These are phyloP conservation scores for Bergia sp. DNA, from an alignment of 92 coral and sea anemone genomes.

Conservation along the genomic window DNA sequence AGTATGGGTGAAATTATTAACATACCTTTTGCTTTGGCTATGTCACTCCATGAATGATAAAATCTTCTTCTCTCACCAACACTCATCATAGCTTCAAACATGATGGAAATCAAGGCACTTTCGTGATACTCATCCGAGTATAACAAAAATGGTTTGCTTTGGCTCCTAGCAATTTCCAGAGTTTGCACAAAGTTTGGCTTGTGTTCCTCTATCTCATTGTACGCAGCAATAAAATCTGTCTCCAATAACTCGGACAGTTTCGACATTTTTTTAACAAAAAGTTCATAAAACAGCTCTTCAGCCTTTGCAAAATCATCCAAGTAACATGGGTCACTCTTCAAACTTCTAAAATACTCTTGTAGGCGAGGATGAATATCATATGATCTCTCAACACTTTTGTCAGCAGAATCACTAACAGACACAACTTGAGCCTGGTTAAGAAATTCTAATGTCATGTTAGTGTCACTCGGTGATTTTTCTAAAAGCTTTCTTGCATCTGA, in stretches of 20 bases:
- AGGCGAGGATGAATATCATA: slow-evolving; percentile 77
- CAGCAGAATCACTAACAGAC: slow-evolving; percentile 33
- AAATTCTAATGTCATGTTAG: slow-evolving; percentile 58
- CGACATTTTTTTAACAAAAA: slow-evolving; percentile 57
- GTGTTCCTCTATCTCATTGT: slow-evolving; percentile 40
- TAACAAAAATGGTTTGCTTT: slow-evolving; percentile 51
- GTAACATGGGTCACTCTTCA: slow-evolving; percentile 32
- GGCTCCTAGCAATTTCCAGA: slow-evolving; percentile 58
- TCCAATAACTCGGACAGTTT: slow-evolving; percentile 55
- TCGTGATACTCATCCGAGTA: slow-evolving; percentile 59
- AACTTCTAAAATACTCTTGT: slow-evolving; percentile 54
- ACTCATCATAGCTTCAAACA: slow-evolving; percentile 66
- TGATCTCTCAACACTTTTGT: slow-evolving; percentile 44
- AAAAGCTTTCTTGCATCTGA: slow-evolving; percentile 62
- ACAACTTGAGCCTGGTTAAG: slow-evolving; percentile 48
- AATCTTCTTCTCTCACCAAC: slow-evolving; percentile 46
- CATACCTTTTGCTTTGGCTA: slow-evolving; percentile 45
- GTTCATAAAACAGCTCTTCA: slow-evolving; percentile 55
- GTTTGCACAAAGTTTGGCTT: slow-evolving; percentile 66
- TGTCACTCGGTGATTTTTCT: slow-evolving; percentile 33
- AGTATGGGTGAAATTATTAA: neutral
- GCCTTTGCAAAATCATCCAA: slow-evolving; percentile 44
- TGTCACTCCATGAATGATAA: slow-evolving; percentile 62
- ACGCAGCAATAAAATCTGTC: slow-evolving; percentile 56
- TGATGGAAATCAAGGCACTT: slow-evolving; percentile 49